These are phyloP conservation scores for Leptura quadrifasciata DNA, from an alignment of 2,888 invertebrate genomes.

Conservation along the genomic window DNA sequence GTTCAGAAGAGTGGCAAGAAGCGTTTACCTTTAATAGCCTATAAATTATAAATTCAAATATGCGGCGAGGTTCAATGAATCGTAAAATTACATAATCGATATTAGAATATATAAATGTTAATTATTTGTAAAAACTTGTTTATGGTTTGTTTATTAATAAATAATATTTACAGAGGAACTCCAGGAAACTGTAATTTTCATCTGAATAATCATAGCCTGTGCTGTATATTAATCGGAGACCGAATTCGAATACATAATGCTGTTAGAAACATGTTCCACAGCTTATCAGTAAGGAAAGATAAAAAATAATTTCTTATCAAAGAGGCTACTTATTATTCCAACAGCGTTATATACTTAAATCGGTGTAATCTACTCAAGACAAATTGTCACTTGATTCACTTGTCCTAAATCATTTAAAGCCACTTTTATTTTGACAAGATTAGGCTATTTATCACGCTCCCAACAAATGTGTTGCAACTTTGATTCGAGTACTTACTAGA, in stretches of 20 bases:
- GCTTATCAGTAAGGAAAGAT: neutral
- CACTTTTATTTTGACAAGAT: neutral
- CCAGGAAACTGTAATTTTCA: neutral
- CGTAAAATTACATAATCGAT: constrained; percentile 51
- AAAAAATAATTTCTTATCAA: neutral
- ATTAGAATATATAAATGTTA: constrained; percentile 49
- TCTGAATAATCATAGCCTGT: neutral
- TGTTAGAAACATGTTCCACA: neutral
- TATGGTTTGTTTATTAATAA: constrained; percentile 35
- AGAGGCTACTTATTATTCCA: neutral
- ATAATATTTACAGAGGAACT: neutral
- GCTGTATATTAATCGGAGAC: neutral
- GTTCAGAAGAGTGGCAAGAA: neutral
- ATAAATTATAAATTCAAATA: constrained; percentile 44
- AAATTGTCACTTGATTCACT: neutral
- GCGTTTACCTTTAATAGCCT: constrained; percentile 19
- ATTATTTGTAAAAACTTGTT: constrained; percentile 42
- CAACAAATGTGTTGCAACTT: neutral
- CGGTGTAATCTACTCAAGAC: neutral
- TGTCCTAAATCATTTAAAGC: neutral
- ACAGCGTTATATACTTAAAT: neutral
- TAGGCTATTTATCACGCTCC: neutral
- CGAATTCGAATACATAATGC: neutral
- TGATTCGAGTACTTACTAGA: constrained; percentile 43
- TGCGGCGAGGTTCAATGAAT: constrained; percentile 51